phyloP scores from a whole-genome alignment of 1,140 invertebrate species.

The Zaprionus camerounensis region DNA sequence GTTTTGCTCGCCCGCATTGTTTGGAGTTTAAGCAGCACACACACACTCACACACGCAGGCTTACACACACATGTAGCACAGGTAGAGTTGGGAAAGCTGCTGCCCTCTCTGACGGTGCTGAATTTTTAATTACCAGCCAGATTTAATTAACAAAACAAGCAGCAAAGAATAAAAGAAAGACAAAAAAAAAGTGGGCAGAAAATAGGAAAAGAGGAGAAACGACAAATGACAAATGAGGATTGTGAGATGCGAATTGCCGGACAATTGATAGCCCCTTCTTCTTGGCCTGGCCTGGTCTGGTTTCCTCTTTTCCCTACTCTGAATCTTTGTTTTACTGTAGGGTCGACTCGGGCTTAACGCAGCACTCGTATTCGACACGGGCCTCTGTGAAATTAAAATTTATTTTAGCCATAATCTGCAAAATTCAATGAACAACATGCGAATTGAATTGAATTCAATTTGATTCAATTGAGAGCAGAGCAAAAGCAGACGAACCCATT shows the following conservation, averaged over 20 bases:
- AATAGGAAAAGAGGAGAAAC: conserved; percentile 3
- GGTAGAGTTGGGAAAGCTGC: not conserved
- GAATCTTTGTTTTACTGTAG: not conserved
- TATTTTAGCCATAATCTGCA: conserved; percentile 77
- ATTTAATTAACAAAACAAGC: conserved; percentile 40
- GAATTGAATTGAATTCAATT: conserved; percentile 78
- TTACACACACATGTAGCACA: not conserved
- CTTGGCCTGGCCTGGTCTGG: not conserved
- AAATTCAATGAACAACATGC: conserved; percentile 76
- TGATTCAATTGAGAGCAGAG: conserved; percentile 66
- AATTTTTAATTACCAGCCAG: conserved; percentile 48
- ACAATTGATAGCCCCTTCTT: conserved; percentile 14
- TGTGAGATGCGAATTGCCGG: conserved; percentile 16
- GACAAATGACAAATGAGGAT: conserved; percentile 15
- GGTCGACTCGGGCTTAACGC: not conserved
- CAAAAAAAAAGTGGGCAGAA: not conserved
- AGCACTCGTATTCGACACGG: conserved; percentile 9
- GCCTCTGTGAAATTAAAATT: conserved; percentile 71
- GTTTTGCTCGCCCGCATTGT: conserved; percentile 25
- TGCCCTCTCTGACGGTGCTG: conserved; percentile 2
- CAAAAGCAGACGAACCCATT: conserved; percentile 19
- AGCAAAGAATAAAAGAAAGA: not conserved
- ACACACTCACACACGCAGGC: not conserved
- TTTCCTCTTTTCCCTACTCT: not conserved
- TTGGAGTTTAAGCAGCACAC: conserved; percentile 33